Conservation (phyloP, 2,797 vertebrate species). For the Todus mexicanus region DNA sequence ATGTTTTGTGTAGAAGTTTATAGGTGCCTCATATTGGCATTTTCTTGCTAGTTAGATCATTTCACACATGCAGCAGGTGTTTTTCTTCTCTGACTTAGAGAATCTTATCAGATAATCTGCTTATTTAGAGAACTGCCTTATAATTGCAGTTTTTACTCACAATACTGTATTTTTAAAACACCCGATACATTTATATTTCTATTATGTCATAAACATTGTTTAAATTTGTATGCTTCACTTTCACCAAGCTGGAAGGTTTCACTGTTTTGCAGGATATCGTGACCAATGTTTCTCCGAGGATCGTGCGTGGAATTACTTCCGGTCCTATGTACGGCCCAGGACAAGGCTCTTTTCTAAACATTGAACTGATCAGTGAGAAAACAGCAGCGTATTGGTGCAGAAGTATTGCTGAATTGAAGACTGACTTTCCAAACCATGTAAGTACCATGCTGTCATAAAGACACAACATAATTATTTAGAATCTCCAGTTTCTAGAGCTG, state of each 20-base stretch:
- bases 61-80: background rate
- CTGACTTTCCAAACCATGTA: slow-evolving; percentile 88
- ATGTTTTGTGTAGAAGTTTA: background rate
- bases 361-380: slow-evolving; percentile 96
- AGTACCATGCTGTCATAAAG: slow-evolving; percentile 53
- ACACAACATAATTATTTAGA: slow-evolving; percentile 22
- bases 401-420: slow-evolving; percentile 87
- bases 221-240: background rate
- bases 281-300: slow-evolving; percentile 93
- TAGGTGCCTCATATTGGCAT: background rate
- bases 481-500: slow-evolving; percentile 14
- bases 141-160: background rate
- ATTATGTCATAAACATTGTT: background rate
- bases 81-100: background rate
- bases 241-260: background rate
- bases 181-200: background rate
- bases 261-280: slow-evolving; percentile 83
- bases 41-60: background rate
- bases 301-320: slow-evolving; percentile 89
- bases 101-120: background rate
- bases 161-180: background rate
- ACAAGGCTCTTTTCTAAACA: slow-evolving; percentile 92
- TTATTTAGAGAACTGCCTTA: background rate
- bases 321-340: slow-evolving; percentile 86
- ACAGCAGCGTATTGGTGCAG: slow-evolving; percentile 91